Percentiles rank a stretch among this genome's conserved stretches.
Conservation (phyloP, 1,140 invertebrate species). For the Heliconius hermathena region DNA sequence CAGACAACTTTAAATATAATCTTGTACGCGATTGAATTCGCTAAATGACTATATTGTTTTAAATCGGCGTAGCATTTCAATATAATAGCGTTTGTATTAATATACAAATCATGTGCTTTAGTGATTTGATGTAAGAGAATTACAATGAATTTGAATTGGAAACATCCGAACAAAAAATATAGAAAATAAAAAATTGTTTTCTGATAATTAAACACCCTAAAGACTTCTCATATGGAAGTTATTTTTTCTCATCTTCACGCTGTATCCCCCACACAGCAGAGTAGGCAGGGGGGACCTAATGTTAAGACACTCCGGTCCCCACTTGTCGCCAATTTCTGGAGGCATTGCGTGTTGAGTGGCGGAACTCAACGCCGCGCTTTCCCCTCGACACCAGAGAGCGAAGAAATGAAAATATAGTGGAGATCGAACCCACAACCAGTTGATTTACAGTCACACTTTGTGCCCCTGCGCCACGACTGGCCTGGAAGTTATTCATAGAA, state of each 20-base stretch:
- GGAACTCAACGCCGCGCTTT: too few relatives aligned
- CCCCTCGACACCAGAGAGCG: too few relatives aligned
- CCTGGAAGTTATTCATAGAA: conserved; percentile 12
- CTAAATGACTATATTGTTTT: conserved; percentile 45
- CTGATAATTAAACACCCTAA: background rate
- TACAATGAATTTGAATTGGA: background rate
- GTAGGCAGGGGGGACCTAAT: too few relatives aligned
- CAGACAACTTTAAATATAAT: conserved; percentile 60
- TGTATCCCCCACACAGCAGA: too few relatives aligned
- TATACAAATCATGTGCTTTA: conserved; percentile 26
- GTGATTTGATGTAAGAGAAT: background rate
- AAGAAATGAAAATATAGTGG: too few relatives aligned
- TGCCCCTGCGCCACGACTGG: too few relatives aligned
- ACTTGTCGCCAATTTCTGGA: too few relatives aligned
- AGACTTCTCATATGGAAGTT: background rate
- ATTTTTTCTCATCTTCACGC: background rate
- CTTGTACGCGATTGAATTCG: conserved; percentile 52
- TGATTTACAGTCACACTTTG: too few relatives aligned
- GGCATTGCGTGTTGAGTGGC: too few relatives aligned
- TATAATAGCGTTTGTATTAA: conserved; percentile 37
- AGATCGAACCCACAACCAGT: too few relatives aligned
- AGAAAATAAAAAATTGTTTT: background rate
- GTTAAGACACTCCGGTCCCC: too few relatives aligned
- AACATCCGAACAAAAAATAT: background rate
- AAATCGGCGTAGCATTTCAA: conserved; percentile 39